phyloP scores from a whole-genome alignment of 2,797 vertebrate genomes.

The Eleutherodactylus coqui region DNA sequence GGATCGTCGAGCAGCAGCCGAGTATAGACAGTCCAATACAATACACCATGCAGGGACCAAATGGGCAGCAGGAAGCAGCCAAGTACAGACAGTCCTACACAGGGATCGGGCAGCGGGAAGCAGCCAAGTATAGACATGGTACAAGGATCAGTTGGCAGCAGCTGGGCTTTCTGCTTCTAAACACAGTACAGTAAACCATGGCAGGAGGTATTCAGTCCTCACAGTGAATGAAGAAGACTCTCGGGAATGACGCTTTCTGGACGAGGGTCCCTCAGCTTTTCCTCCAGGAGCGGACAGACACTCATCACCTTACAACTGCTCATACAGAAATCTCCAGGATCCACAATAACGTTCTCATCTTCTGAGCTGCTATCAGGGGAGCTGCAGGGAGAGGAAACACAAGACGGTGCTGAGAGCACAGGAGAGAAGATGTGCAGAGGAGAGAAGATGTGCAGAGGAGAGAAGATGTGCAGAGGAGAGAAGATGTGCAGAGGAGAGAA shows the following conservation, averaged over 20 bases:
- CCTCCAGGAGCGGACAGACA: slow-evolving; percentile 49
- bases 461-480: not conserved
- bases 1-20: too few species aligned
- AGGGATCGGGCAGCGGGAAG: too few species aligned
- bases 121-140: too few species aligned
- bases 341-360: slow-evolving; percentile 8
- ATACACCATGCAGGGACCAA: too few species aligned
- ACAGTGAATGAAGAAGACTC: slow-evolving; percentile 46
- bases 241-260: slow-evolving; percentile 30
- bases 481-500: not conserved
- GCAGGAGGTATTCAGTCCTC: not conserved
- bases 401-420: not conserved
- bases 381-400: not conserved
- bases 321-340: slow-evolving; percentile 45
- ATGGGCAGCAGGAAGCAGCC: too few species aligned
- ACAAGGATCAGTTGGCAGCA: too few species aligned
- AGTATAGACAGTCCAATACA: too few species aligned
- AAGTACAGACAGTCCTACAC: too few species aligned
- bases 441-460: too few species aligned
- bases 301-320: slow-evolving; percentile 31
- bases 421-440: not conserved
- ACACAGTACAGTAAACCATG: not conserved
- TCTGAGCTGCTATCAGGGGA: not conserved
- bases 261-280: not conserved
- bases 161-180: too few species aligned